These are phyloP conservation scores for Acrossocheilus fasciatus DNA, from an alignment of 2,797 vertebrate species.

Conservation along the genomic window DNA sequence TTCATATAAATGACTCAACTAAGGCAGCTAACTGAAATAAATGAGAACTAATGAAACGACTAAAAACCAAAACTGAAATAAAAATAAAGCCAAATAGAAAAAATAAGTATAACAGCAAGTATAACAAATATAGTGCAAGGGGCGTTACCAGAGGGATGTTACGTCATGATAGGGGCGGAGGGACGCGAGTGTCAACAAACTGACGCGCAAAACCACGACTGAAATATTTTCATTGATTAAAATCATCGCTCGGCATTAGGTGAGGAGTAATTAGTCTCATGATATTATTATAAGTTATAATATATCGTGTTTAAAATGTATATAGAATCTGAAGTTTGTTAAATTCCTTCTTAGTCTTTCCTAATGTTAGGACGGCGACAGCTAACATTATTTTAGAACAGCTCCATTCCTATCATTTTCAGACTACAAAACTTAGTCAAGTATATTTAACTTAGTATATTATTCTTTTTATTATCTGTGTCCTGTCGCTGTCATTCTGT, in stretches of 20 bases:
- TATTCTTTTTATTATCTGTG: no score
- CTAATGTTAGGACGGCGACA: background rate
- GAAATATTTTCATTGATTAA: background rate
- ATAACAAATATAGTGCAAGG: background rate
- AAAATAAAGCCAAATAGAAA: background rate
- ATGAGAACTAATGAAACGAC: background rate
- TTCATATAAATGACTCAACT: background rate
- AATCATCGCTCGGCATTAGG: background rate
- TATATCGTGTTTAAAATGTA: background rate
- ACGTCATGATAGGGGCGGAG: background rate
- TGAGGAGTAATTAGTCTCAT: background rate
- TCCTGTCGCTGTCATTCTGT: no score
- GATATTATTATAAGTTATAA: no score
- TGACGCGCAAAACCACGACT: background rate
- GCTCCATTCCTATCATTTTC: background rate
- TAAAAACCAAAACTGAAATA: background rate
- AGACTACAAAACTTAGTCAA: background rate
- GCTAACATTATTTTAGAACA: background rate
- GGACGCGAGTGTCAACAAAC: constrained; percentile 32
- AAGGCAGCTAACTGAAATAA: background rate
- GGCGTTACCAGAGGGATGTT: background rate
- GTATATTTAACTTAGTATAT: no score
- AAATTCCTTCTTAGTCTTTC: background rate
- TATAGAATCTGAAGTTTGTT: background rate
- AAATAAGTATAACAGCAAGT: no score